Evolutionary conservation across 2,888 invertebrate species (phyloP).

Genomic region (Drosophila prolongata): DNA sequence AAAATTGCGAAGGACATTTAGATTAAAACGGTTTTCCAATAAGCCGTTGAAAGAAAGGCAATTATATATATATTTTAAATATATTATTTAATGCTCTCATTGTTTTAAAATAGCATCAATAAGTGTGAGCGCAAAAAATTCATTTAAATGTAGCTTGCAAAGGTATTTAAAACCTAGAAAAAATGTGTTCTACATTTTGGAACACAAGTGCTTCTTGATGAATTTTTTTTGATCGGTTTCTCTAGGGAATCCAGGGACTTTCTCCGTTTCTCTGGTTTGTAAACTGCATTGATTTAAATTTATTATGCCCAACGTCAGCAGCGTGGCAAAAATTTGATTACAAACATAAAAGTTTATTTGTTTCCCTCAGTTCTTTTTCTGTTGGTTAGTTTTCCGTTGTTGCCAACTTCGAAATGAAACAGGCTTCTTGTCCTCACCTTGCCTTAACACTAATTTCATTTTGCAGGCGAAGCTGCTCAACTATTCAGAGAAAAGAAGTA

Average conservation of each 20-base stretch:
- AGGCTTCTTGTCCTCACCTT: constrained; percentile 25
- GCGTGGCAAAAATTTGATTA: constrained; percentile 73
- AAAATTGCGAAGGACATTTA: no score
- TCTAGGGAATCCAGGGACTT: constrained; percentile 1
- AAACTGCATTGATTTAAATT: constrained; percentile 74
- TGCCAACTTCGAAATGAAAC: constrained; percentile 32
- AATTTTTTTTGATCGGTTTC: no score
- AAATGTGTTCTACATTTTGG: no score
- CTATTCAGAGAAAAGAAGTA: constrained; percentile 13
- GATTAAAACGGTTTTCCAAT: not conserved
- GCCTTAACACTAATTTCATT: constrained; percentile 76
- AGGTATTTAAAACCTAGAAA: no score
- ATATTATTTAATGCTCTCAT: no score
- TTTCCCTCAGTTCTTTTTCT: constrained; percentile 41
- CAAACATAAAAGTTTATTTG: constrained; percentile 77
- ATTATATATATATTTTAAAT: no score
- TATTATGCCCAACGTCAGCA: constrained; percentile 61
- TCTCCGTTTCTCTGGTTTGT: not conserved
- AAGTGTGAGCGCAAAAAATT: no score
- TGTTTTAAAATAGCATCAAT: no score
- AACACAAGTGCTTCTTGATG: no score
- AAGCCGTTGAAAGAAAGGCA: no score
- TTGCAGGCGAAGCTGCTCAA: constrained; percentile 41
- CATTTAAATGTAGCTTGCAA: no score
- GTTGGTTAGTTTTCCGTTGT: constrained; percentile 31